Base-by-base conservation (phyloP, 2,113 vertebrate species). In the Ptyas mucosa region DNA sequence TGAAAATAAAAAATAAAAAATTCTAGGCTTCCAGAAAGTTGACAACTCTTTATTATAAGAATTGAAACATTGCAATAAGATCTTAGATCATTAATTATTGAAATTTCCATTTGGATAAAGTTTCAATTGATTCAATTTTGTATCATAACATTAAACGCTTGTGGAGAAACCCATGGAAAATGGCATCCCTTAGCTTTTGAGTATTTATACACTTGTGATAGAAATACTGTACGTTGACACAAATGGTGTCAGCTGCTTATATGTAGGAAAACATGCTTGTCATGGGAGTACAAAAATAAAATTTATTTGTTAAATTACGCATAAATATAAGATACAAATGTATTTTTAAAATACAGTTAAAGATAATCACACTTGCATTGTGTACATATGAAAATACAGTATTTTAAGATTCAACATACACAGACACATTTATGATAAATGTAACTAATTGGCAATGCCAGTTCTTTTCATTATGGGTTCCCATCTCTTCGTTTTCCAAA, bases 241-340 rank as follows among this genome's bases (percentile, higher is more conserved):
- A 88, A 91, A 94, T 94, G 90, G 89, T 92, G 94, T 86, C 91
- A 95, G 52, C 87, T 96, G 93, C 97, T 95, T 87, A 94, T 96
- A 98, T 95, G 94, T 97, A 98, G 97, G 97, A 98, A 98, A 97
- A 97, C 97, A 97, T 98, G 98, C 97, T 98, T 98, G 98, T 98
- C 97, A 97, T 98, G 97, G 96, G 98, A 98, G 98, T 99, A 99
- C 98, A 99, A 99, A 99, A 99, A 99, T 99, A 99, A 98, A 99
- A 97, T 98, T 99, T 98, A 98, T 99, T 98, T 97, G 97, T 99
- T 98, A 99, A 99, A 98, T 98, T 98, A 99, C 98, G 99, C 98
- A 99, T 99, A 99, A 99, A 99, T 99, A 99, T 99, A 99, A 99
- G 98, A 97, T 99, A 99, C 98, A 99, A 99, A 99, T 99, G 99